A percentile compares a stretch with the other conserved stretches of the same genome.
phyloP scores from a whole-genome alignment of 2,797 vertebrate genomes.

The Coranthus polyacanthus region DNA sequence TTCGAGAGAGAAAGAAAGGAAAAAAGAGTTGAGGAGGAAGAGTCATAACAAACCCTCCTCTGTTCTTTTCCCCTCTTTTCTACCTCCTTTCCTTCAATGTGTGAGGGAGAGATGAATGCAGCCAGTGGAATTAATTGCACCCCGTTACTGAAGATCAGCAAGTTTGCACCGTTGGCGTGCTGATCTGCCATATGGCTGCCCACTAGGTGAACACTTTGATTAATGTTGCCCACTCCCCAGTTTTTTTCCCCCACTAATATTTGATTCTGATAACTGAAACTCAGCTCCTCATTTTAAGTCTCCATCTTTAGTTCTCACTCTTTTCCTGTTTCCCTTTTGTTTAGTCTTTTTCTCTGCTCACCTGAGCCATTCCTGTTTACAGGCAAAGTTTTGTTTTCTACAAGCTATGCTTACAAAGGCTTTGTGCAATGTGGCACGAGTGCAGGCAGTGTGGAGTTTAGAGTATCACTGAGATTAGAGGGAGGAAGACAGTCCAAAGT shows the following conservation, averaged over 20 bases:
- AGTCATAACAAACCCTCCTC: slow-evolving; percentile 91
- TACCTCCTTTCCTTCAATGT: slow-evolving; percentile 74
- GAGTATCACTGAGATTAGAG: slow-evolving; percentile 67
- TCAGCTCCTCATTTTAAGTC: slow-evolving; percentile 60
- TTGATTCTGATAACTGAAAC: slow-evolving; percentile 93
- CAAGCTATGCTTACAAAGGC: slow-evolving; percentile 58
- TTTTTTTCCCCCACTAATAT: slow-evolving; percentile 88
- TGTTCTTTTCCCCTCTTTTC: slow-evolving; percentile 82
- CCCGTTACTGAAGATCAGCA: slow-evolving; percentile 99
- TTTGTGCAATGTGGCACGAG: slow-evolving; percentile 26
- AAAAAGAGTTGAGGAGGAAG: slow-evolving; percentile 67
- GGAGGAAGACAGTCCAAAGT: slow-evolving; percentile 51
- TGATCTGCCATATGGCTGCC: slow-evolving; percentile 99
- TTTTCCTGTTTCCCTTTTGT: slow-evolving; percentile 34
- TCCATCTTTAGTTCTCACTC: slow-evolving; percentile 32
- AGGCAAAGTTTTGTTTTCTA: slow-evolving; percentile 48
- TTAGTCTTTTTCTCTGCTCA: slow-evolving; percentile 31
- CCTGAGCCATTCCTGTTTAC: slow-evolving; percentile 49
- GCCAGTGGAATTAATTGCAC: slow-evolving; percentile 99
- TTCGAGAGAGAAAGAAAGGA: slow-evolving; percentile 80
- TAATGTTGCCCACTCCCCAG: slow-evolving; percentile 96
- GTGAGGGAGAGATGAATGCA: slow-evolving; percentile 98
- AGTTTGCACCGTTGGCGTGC: slow-evolving; percentile 99
- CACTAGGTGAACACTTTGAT: slow-evolving; percentile 99
- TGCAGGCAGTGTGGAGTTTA: slow-evolving; percentile 40